Evolutionary conservation across 2,888 invertebrate genomes (phyloP).

Genomic region (Protophormia terraenovae): DNA sequence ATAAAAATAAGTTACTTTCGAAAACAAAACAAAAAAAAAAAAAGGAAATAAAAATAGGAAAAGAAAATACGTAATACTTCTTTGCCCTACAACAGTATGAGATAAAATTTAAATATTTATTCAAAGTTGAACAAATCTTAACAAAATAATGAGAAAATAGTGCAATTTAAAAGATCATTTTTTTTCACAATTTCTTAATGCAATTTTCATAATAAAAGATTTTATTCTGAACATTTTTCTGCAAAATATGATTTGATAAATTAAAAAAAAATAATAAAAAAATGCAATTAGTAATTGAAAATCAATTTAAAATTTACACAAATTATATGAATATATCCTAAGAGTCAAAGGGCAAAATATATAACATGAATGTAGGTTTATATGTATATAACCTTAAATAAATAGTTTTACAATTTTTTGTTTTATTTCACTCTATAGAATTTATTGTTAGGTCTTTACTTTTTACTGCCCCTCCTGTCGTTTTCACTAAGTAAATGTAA

Average conservation of each 20-base stretch:
- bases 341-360: too few relatives aligned
- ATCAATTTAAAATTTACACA: too few relatives aligned
- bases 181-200: too few relatives aligned
- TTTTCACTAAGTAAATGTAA: not conserved
- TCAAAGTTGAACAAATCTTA: not conserved
- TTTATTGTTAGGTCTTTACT: not conserved
- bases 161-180: too few relatives aligned
- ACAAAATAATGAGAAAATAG: too few relatives aligned
- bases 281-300: too few relatives aligned
- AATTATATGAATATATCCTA: too few relatives aligned
- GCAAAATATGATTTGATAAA: too few relatives aligned
- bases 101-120: not conserved
- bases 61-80: not conserved
- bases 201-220: too few relatives aligned
- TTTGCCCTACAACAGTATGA: not conserved
- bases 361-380: not conserved
- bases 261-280: too few relatives aligned
- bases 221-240: too few relatives aligned
- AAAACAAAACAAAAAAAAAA: not conserved
- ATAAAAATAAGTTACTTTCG: constrained; percentile 8
- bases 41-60: not conserved
- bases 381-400: not conserved
- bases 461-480: not conserved
- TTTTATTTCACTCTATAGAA: not conserved
- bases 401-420: not conserved